Percentiles rank a stretch among this genome's conserved stretches.
Conservation (phyloP, 1,140 invertebrate genomes). For the Conus betulinus region DNA sequence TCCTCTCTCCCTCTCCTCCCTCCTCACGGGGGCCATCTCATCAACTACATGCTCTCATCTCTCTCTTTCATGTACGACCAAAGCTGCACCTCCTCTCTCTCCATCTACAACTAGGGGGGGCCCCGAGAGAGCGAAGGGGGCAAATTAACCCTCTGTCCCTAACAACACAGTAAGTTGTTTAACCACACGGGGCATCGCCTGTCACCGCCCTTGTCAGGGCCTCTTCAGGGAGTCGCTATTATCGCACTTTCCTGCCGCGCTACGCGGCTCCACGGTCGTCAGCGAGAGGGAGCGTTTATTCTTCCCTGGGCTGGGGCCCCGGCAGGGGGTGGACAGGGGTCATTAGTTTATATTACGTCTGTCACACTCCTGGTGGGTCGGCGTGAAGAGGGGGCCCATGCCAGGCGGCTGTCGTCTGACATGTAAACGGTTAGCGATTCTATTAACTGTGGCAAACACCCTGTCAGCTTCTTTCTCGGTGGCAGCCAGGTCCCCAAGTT, state of each 20-base stretch:
- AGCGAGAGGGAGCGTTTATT: neutral
- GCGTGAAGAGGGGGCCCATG: neutral
- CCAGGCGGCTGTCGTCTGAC: neutral
- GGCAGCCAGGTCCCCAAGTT: no score
- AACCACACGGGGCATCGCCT: constrained; percentile 14
- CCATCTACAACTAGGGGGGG: neutral
- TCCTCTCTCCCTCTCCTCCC: no score
- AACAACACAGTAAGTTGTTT: constrained; percentile 25
- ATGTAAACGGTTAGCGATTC: constrained; percentile 24
- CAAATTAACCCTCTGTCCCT: constrained; percentile 25
- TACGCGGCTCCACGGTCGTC: neutral
- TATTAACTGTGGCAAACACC: constrained; percentile 7
- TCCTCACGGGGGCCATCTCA: no score
- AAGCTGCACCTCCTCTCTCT: no score
- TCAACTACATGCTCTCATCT: neutral
- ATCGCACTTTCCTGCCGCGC: constrained; percentile 14
- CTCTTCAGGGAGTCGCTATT: constrained; percentile 28
- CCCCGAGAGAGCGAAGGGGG: neutral
- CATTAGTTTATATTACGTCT: constrained; percentile 35
- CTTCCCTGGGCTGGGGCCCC: neutral
- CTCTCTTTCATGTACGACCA: neutral
- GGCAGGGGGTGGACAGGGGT: constrained; percentile 24
- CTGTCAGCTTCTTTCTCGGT: neutral
- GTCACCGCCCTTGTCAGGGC: constrained; percentile 13
- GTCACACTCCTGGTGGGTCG: neutral